phyloP scores from a whole-genome alignment of 2,113 vertebrate genomes.

The Sisor rabdophorus region DNA sequence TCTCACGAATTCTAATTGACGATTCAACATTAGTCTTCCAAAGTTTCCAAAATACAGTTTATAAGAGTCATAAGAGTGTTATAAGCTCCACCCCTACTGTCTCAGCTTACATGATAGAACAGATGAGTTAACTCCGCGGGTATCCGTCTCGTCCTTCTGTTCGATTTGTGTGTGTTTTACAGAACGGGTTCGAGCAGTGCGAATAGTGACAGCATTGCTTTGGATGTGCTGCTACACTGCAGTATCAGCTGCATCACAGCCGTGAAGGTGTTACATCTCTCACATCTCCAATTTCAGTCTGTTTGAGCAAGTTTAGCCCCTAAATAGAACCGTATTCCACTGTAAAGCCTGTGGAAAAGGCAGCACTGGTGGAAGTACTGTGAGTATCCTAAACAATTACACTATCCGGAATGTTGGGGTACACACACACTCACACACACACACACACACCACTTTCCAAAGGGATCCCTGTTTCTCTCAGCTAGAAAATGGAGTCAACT shows the following conservation, averaged over 20 bases:
- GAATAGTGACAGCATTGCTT: neutral
- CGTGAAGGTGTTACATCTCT: neutral
- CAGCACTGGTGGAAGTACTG: too few relatives aligned
- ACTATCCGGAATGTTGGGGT: neutral
- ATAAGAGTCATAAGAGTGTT: neutral
- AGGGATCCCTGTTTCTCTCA: constrained; percentile 20
- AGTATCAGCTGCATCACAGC: neutral
- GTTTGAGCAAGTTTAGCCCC: neutral
- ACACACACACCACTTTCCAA: neutral
- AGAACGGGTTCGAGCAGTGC: neutral
- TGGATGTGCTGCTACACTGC: neutral
- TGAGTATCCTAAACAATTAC: too few relatives aligned
- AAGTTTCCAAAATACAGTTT: neutral
- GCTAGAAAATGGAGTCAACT: constrained; percentile 54
- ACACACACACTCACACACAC: neutral
- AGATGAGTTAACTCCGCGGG: neutral
- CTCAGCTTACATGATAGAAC: neutral
- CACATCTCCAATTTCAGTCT: neutral
- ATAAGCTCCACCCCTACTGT: neutral
- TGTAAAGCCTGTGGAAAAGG: neutral
- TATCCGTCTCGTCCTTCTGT: neutral
- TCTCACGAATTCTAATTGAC: neutral
- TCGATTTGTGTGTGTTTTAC: neutral
- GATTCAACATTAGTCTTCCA: too few relatives aligned
- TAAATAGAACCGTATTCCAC: neutral